A percentile compares a stretch with the other conserved stretches of the same genome.
Conservation (phyloP, 2,888 invertebrate species). For the Camptogramma bilineatum region DNA sequence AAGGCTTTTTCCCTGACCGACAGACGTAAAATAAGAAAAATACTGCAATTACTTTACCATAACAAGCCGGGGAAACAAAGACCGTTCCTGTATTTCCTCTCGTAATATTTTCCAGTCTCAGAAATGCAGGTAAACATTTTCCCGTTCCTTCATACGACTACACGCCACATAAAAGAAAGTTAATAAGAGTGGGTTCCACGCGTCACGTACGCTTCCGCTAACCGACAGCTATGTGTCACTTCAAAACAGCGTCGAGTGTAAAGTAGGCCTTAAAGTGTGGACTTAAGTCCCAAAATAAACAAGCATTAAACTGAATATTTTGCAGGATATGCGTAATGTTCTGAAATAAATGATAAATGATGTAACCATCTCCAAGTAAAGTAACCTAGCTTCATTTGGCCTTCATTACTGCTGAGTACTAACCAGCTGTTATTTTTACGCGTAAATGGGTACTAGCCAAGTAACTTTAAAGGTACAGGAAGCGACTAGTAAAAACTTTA, state of each 20-base stretch:
- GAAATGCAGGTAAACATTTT: slow-evolving; percentile 36
- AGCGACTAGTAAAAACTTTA: no score
- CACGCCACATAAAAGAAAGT: slow-evolving; percentile 38
- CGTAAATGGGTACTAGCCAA: no score
- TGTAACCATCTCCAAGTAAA: not conserved
- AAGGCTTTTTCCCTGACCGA: slow-evolving; percentile 10
- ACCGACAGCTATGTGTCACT: slow-evolving; percentile 22
- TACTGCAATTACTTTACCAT: slow-evolving; percentile 17
- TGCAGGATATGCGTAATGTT: not conserved
- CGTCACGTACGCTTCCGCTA: slow-evolving; percentile 37
- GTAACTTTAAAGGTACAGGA: no score
- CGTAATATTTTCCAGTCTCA: slow-evolving; percentile 27
- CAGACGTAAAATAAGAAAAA: not conserved
- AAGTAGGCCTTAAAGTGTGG: slow-evolving; percentile 7
- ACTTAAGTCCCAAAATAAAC: not conserved
- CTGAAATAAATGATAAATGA: not conserved
- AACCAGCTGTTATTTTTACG: no score
- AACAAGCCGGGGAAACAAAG: slow-evolving; percentile 16
- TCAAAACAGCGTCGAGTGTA: not conserved
- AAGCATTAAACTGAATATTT: not conserved
- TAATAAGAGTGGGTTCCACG: slow-evolving; percentile 38
- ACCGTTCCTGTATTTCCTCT: slow-evolving; percentile 2
- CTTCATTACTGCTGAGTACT: no score
- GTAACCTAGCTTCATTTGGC: no score
- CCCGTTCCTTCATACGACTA: slow-evolving; percentile 12